These are phyloP conservation scores for Limnothrissa miodon DNA, from an alignment of 2,113 vertebrate genomes.

Conservation along the genomic window DNA sequence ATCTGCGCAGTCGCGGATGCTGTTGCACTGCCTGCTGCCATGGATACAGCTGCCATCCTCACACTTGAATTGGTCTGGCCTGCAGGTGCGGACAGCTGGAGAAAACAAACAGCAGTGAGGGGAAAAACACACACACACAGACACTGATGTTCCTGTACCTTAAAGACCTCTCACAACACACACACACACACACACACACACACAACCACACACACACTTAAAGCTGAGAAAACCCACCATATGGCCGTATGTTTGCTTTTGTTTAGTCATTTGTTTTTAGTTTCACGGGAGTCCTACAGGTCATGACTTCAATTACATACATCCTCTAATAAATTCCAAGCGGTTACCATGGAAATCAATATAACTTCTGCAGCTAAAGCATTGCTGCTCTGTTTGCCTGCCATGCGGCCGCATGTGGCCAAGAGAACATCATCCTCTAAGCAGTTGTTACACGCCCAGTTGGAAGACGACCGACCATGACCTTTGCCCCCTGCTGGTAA, in stretches of 20 bases:
- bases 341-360: not conserved
- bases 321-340: not conserved
- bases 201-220: not conserved
- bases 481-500: not conserved
- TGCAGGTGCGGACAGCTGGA: conserved; percentile 85
- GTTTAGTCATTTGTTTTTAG: conserved; percentile 2
- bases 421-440: not conserved
- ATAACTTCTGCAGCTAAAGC: not conserved
- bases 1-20: conserved; percentile 86
- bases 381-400: not conserved
- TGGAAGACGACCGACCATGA: not conserved
- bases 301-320: not conserved
- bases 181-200: not conserved
- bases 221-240: not conserved
- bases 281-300: not conserved
- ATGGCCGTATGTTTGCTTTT: not conserved
- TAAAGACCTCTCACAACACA: not conserved
- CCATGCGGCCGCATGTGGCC: not conserved
- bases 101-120: conserved; percentile 21
- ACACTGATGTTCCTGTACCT: not conserved
- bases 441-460: not conserved
- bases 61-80: conserved; percentile 91
- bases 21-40: conserved; percentile 87
- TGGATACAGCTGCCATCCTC: conserved; percentile 89
- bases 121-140: not conserved